Evolutionary conservation across 2,113 vertebrate species (phyloP).

Genomic region (Plecturocebus donacophilus): DNA sequence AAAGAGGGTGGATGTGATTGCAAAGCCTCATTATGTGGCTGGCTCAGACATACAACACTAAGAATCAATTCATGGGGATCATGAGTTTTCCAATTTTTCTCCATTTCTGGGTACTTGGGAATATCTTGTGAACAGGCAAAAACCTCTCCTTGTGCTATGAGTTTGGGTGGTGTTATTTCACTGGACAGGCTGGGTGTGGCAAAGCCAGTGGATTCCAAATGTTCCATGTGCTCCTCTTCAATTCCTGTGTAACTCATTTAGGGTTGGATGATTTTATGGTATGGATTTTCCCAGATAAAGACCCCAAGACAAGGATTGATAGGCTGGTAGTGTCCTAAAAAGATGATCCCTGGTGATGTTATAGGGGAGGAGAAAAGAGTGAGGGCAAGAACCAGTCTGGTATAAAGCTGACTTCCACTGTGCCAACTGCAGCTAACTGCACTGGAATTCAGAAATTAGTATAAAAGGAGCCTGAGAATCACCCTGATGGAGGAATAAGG

Average conservation of each 20-base stretch:
- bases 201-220: neutral
- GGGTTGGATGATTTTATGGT: too few relatives aligned
- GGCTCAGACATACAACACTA: neutral
- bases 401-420: accelerated
- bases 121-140: neutral
- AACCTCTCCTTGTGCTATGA: neutral
- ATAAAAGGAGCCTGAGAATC: neutral
- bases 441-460: neutral
- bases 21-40: neutral
- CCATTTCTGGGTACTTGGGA: neutral
- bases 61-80: neutral
- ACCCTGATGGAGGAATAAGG: neutral
- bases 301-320: too few relatives aligned
- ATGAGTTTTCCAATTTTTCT: neutral
- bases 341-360: neutral
- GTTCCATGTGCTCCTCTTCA: accelerated
- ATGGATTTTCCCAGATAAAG: accelerated
- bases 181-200: too few relatives aligned
- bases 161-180: accelerated
- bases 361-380: too few relatives aligned
- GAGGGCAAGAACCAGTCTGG: accelerated
- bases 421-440: too few relatives aligned
- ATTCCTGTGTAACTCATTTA: accelerated
- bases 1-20: neutral
- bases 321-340: neutral